Base-by-base conservation (phyloP, 2,888 invertebrate genomes). In the Clunio marinus region DNA sequence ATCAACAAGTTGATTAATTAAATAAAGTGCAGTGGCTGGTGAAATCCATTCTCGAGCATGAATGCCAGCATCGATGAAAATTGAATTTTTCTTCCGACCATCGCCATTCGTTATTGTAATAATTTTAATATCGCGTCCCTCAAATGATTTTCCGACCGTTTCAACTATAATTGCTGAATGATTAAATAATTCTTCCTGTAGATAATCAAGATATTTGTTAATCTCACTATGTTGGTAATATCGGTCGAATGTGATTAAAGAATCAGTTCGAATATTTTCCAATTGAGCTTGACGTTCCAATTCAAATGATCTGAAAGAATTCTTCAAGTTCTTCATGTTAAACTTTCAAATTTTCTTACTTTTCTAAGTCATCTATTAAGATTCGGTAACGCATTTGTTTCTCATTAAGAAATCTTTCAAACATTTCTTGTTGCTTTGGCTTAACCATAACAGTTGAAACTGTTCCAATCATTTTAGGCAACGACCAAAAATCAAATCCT, bases 1-100 rank as follows among this genome's bases (percentile, higher is more conserved):
- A 73, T 83, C 83, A 0, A 86, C 80, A 70, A 89, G 74, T 74
- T 88, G 85, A 70, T 83, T 80, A 69, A 88, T 85, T 68, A 85
- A 80, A 75, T 85, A 88, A 0, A 87, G 78, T 0, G 85, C 85
- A 0, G 83, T 80, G 1, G 86, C 82, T 0, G 86, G 84, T 0
- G 88, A 82, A 69, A 88, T 85, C 89, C 89, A 89, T 77, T 89
- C 89, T 60, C 88, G 82, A 0, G 84, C 82, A 73, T 86, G 86
- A 63, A 86, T 69, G 3, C 69, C 70, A 24, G 69, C 70, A 58
- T 70, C 69, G 17, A 69, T 62, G 27, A 67, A 70, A 57, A 70
- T 63, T 25, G 69, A 60, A 20, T 69, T 69, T 27, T 70, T 70
- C 22, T 62, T 62, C 20, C 37, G 5, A 8, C 41, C 62, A 62